Percentiles rank a stretch among this genome's conserved stretches.
These are phyloP conservation scores for Leguminivora glycinivorella DNA, from an alignment of 1,140 invertebrate species.

Conservation along the genomic window DNA sequence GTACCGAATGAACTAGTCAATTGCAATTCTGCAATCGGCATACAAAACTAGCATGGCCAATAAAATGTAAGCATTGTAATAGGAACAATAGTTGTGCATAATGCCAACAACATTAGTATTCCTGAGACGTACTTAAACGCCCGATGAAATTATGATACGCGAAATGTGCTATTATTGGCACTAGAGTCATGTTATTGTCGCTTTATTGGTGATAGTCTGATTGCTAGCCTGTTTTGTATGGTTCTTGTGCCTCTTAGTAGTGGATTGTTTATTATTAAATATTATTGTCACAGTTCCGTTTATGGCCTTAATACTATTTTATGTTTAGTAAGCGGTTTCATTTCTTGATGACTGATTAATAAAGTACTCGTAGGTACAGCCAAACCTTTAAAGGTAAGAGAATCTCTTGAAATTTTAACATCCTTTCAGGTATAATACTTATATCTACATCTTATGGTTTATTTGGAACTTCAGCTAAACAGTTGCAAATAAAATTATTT, in stretches of 20 bases:
- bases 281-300: no score
- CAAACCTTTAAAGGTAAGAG: no score
- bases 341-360: no score
- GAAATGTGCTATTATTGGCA: slow-evolving; percentile 40
- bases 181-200: slow-evolving; percentile 35
- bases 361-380: no score
- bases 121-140: slow-evolving; percentile 24
- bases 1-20: slow-evolving; percentile 4
- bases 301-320: no score
- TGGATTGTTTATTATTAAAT: neutral
- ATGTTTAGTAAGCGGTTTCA: no score
- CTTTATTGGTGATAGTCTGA: neutral
- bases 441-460: no score
- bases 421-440: no score
- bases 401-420: no score
- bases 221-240: neutral
- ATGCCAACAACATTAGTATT: slow-evolving; percentile 39
- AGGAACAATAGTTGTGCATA: slow-evolving; percentile 9
- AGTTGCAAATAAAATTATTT: no score
- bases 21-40: neutral
- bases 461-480: no score
- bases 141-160: slow-evolving; percentile 47
- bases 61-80: slow-evolving; percentile 4
- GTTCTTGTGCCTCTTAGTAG: neutral
- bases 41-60: slow-evolving; percentile 4